These are phyloP conservation scores for Tachycineta bicolor DNA, from an alignment of 2,113 vertebrate genomes.

Conservation along the genomic window DNA sequence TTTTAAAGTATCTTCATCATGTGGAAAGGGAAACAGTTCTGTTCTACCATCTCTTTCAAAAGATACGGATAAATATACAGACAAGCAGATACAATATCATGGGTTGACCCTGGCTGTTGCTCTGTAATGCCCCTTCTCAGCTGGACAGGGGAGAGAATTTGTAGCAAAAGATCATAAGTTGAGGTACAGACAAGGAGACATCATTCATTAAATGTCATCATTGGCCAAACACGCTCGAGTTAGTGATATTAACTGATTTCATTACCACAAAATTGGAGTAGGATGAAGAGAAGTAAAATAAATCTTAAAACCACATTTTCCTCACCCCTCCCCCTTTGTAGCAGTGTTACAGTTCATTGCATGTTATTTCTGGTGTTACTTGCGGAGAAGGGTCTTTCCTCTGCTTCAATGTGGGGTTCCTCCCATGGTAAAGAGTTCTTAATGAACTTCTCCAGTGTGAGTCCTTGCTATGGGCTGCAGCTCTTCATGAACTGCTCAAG, in stretches of 20 bases:
- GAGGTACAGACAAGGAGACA: not conserved
- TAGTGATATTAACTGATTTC: not conserved
- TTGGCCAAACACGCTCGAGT: not conserved
- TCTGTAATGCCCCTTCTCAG: not conserved
- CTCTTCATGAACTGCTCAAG: not conserved
- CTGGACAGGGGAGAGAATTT: not conserved
- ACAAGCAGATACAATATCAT: not conserved
- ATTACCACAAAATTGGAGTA: not conserved
- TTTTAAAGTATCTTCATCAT: not conserved
- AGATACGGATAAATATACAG: not conserved
- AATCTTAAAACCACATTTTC: not conserved
- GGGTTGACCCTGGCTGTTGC: not conserved
- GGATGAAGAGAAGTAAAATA: not conserved
- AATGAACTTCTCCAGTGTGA: not conserved
- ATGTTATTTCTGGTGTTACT: rapidly evolving
- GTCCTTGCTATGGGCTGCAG: not conserved
- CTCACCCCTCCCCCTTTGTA: no score
- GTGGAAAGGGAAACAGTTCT: not conserved
- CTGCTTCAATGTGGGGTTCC: not conserved
- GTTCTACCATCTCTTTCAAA: not conserved
- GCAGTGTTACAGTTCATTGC: not conserved
- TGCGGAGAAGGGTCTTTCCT: no score
- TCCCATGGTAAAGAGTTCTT: rapidly evolving
- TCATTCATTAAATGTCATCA: not conserved
- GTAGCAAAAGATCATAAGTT: not conserved